Conservation (phyloP, 2,797 vertebrate genomes). For the Falco cherrug region DNA sequence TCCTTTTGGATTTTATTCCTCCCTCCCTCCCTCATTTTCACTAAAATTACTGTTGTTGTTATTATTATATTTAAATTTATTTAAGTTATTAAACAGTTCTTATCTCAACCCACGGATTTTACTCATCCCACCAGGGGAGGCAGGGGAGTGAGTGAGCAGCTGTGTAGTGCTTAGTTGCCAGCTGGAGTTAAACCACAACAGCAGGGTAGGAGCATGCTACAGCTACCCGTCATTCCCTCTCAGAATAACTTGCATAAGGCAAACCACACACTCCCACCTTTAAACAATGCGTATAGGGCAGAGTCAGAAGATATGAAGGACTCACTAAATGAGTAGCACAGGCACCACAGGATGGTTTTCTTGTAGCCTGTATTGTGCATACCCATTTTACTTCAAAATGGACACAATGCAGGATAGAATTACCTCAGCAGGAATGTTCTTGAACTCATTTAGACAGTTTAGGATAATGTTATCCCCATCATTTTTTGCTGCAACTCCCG, state of each 20-base stretch:
- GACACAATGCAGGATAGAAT: background rate
- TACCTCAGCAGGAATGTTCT: constrained; percentile 87
- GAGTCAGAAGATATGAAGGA: background rate
- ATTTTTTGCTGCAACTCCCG: constrained; percentile 88
- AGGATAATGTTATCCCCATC: constrained; percentile 93
- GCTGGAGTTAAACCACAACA: too few species aligned
- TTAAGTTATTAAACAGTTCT: too few species aligned
- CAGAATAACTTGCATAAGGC: background rate
- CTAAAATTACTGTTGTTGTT: too few species aligned
- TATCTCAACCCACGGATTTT: too few species aligned
- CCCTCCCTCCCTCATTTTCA: too few species aligned
- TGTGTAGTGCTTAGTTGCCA: too few species aligned
- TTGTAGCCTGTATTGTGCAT: background rate
- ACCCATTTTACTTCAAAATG: background rate
- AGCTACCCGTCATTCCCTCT: background rate
- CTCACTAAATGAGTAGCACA: background rate
- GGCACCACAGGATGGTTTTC: background rate
- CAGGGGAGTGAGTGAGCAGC: too few species aligned
- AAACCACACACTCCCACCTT: background rate
- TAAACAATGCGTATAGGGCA: fast-evolving
- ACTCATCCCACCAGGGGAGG: too few species aligned
- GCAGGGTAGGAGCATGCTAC: background rate
- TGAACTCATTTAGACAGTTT: constrained; percentile 85
- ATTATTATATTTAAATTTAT: too few species aligned
- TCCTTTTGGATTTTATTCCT: too few species aligned